A percentile compares a stretch with the other conserved stretches of the same genome.
These are phyloP conservation scores for Crotalus viridis DNA, from an alignment of 2,113 vertebrate genomes.

Conservation along the genomic window DNA sequence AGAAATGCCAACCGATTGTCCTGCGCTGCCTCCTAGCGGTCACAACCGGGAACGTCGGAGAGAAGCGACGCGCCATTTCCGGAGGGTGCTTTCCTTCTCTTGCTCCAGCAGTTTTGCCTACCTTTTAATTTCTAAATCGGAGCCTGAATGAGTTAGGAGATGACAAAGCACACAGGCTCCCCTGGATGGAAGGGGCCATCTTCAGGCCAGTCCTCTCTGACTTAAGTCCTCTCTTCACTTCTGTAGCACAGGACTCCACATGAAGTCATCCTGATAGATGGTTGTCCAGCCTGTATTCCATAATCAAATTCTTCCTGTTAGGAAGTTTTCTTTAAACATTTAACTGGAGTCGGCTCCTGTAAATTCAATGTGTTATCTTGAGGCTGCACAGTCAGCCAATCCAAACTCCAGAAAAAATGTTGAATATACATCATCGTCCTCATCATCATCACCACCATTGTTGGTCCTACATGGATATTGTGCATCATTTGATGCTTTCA, in stretches of 20 bases:
- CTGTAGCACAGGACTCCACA: neutral
- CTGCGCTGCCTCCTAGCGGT: slow-evolving; percentile 71
- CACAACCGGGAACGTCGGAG: rapidly evolving
- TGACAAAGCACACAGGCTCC: neutral
- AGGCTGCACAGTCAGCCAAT: neutral
- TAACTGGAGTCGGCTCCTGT: neutral
- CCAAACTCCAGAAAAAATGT: neutral
- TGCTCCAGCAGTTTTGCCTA: neutral
- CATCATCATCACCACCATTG: neutral
- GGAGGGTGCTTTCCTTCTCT: neutral
- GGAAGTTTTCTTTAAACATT: neutral
- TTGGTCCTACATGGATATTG: neutral
- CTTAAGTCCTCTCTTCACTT: neutral
- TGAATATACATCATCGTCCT: neutral
- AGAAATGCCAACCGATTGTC: slow-evolving; percentile 47
- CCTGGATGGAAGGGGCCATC: neutral
- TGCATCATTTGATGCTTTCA: neutral
- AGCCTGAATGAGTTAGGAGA: too few species aligned
- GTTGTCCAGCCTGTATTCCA: neutral
- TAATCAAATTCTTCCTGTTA: neutral
- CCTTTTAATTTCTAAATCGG: neutral
- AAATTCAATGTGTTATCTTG: neutral
- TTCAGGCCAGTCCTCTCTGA: neutral
- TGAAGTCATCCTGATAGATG: neutral
- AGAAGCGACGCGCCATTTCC: rapidly evolving